Evolutionary conservation across 2,888 invertebrate genomes (phyloP).

Genomic region (Drosophila antonietae): DNA sequence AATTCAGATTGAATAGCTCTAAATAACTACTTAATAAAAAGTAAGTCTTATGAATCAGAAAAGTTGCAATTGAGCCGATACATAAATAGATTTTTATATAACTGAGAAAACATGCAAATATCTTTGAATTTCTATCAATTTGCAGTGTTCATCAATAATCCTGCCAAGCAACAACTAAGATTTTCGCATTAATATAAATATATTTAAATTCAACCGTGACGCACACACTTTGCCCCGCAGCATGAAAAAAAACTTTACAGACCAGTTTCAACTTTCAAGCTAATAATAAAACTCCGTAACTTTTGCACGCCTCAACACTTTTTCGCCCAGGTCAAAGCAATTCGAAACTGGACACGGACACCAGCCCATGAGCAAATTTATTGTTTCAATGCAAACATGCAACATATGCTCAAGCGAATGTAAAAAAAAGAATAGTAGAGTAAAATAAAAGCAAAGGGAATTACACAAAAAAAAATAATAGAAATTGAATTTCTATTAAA

Average conservation of each 20-base stretch:
- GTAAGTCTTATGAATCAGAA: too few species aligned
- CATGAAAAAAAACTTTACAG: conserved; percentile 41
- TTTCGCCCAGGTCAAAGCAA: conserved; percentile 64
- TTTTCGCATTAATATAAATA: background rate
- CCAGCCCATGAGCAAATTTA: conserved; percentile 60
- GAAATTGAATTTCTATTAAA: conserved; percentile 79
- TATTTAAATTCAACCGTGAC: background rate
- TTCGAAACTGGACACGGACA: conserved; percentile 53
- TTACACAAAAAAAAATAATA: conserved; percentile 43
- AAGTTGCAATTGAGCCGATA: background rate
- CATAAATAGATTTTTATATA: background rate
- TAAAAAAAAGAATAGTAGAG: conserved; percentile 11
- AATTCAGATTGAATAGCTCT: background rate
- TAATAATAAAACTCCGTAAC: conserved; percentile 52
- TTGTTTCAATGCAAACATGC: conserved; percentile 69
- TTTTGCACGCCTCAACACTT: conserved; percentile 55
- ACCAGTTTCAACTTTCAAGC: conserved; percentile 31
- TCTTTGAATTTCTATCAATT: too few species aligned
- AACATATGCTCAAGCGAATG: conserved; percentile 54
- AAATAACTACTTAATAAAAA: too few species aligned
- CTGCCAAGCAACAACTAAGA: background rate
- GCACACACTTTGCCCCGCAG: background rate
- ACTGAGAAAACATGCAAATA: too few species aligned
- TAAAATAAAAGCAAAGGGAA: conserved; percentile 7
- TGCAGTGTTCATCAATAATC: too few species aligned